These are phyloP conservation scores for Oenanthe oenanthe DNA, from an alignment of 2,113 vertebrate genomes.

Conservation along the genomic window DNA sequence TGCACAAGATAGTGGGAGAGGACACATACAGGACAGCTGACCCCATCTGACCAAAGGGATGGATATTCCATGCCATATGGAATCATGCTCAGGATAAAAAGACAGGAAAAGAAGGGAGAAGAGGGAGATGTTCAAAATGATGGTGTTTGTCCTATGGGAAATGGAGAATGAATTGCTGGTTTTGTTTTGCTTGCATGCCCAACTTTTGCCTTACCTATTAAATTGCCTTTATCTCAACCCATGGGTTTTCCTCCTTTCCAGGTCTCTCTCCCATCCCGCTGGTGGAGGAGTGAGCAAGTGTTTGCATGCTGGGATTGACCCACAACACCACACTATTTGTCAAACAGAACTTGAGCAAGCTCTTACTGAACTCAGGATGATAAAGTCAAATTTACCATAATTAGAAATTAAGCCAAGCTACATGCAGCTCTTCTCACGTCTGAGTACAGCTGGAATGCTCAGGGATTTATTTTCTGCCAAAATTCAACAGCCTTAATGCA, in stretches of 20 bases:
- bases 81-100: not conserved
- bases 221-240: not conserved
- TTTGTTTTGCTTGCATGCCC: not conserved
- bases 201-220: not conserved
- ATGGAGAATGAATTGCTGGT: not conserved
- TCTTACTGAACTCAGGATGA: not conserved
- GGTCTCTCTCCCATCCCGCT: not conserved
- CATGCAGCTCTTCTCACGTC: accelerated
- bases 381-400: not conserved
- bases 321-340: not conserved
- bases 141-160: not conserved
- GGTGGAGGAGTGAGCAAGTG: not conserved
- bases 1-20: not conserved
- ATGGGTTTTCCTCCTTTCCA: not conserved
- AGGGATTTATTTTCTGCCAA: not conserved
- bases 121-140: not conserved
- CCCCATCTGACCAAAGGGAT: not conserved
- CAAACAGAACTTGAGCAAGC: not conserved
- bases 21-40: not conserved
- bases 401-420: not conserved
- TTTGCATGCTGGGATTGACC: not conserved
- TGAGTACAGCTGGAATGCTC: not conserved
- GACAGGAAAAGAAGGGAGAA: not conserved
- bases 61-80: not conserved
- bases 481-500: not conserved